Conservation (phyloP, 2,888 invertebrate genomes). For the Andrena haemorrhoa region DNA sequence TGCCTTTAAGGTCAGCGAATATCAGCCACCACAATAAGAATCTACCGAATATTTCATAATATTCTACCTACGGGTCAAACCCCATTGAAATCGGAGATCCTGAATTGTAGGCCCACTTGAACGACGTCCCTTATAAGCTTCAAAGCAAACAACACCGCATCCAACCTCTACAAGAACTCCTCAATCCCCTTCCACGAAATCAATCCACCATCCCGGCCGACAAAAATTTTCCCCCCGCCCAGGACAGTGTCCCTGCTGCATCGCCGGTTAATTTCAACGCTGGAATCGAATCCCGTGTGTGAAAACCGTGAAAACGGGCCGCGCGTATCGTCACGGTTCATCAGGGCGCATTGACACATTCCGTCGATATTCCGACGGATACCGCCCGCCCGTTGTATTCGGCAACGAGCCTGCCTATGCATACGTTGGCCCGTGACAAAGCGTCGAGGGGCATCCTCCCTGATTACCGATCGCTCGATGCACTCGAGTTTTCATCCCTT, state of each 20-base stretch:
- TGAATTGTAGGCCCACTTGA: too few species aligned
- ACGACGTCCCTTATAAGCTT: too few species aligned
- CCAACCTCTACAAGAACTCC: too few species aligned
- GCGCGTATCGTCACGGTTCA: constrained; percentile 51
- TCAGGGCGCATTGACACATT: constrained; percentile 48
- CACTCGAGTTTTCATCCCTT: constrained; percentile 29
- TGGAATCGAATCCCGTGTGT: constrained; percentile 24
- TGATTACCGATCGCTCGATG: constrained; percentile 41
- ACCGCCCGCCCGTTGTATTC: constrained; percentile 7
- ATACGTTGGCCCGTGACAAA: constrained; percentile 26
- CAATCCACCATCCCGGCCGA: background rate
- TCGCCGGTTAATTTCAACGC: constrained; percentile 3
- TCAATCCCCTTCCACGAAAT: background rate
- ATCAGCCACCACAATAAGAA: too few species aligned
- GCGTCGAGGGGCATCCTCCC: constrained; percentile 1
- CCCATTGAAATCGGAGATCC: too few species aligned
- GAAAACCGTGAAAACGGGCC: constrained; percentile 35
- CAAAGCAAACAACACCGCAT: too few species aligned
- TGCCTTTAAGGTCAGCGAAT: too few species aligned
- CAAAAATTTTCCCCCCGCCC: background rate
- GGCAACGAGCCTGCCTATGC: constrained; percentile 36
- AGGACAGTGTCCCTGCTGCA: background rate
- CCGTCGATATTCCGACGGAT: constrained; percentile 37
- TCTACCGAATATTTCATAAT: too few species aligned
- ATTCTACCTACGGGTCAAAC: too few species aligned